Conservation (phyloP, 2,888 invertebrate species). For the Lissocephala sabroskyi region DNA sequence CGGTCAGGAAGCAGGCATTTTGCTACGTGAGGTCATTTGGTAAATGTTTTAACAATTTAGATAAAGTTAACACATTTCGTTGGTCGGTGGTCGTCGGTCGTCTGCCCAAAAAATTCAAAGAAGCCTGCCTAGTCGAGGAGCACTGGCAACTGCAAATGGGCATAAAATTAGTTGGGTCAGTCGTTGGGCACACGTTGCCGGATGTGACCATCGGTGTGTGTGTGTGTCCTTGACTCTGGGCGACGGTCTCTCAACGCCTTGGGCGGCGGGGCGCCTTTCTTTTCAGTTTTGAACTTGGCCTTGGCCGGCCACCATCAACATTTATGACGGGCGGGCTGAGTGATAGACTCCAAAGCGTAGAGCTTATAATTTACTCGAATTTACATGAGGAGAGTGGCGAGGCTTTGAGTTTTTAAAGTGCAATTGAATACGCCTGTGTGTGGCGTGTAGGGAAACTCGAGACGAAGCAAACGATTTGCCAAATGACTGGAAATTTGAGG, state of each 20-base stretch:
- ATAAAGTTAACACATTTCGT: conserved; percentile 68
- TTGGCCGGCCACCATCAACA: conserved; percentile 30
- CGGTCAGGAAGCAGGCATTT: conserved; percentile 24
- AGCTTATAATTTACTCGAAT: conserved; percentile 37
- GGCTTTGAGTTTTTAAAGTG: background rate
- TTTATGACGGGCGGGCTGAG: conserved; percentile 39
- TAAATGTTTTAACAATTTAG: conserved; percentile 69
- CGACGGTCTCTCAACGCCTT: too few species aligned
- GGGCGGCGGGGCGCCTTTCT: background rate
- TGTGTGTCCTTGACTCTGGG: conserved; percentile 40
- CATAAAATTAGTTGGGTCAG: conserved; percentile 61
- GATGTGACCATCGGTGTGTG: conserved; percentile 45
- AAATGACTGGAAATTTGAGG: conserved; percentile 20
- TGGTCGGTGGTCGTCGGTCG: background rate
- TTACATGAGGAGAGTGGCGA: conserved; percentile 26
- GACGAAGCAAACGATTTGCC: conserved; percentile 19
- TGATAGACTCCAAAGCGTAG: conserved; percentile 37
- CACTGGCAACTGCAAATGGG: conserved; percentile 53
- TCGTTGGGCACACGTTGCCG: conserved; percentile 32
- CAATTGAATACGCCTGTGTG: too few species aligned
- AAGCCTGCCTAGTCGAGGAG: conserved; percentile 22
- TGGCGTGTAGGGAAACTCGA: background rate
- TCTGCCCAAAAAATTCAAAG: conserved; percentile 31
- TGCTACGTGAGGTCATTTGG: conserved; percentile 68
- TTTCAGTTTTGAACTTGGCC: conserved; percentile 48